Conservation (phyloP, 2,113 vertebrate species). For the Gadus macrocephalus region DNA sequence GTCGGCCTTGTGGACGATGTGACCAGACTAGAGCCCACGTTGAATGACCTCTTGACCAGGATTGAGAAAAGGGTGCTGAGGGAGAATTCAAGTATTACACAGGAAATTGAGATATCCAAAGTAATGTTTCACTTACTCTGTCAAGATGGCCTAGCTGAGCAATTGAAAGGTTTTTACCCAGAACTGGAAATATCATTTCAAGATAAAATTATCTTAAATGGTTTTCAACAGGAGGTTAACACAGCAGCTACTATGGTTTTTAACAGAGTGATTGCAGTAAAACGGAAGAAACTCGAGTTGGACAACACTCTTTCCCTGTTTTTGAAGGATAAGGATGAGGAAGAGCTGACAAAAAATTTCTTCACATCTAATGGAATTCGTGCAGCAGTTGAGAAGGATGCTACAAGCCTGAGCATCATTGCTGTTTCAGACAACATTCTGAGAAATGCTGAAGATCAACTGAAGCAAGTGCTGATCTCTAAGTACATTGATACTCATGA, state of each 20-base stretch:
- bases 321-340: constrained; percentile 58
- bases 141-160: constrained; percentile 51
- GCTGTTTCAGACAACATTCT: constrained; percentile 58
- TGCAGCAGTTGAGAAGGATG: constrained; percentile 65
- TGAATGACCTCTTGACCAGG: constrained; percentile 48
- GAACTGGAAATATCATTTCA: constrained; percentile 65
- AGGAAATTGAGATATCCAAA: constrained; percentile 50
- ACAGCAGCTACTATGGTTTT: constrained; percentile 65
- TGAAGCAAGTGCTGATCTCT: constrained; percentile 58
- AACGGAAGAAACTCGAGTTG: constrained; percentile 44
- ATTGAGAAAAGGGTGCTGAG: constrained; percentile 58
- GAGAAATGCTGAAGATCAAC: constrained; percentile 67
- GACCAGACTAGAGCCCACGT: constrained; percentile 32
- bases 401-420: constrained; percentile 54
- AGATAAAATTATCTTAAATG: constrained; percentile 64
- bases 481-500: constrained; percentile 65
- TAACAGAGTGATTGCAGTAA: constrained; percentile 54
- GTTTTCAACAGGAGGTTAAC: constrained; percentile 70
- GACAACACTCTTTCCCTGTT: constrained; percentile 63
- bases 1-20: constrained; percentile 71
- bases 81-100: constrained; percentile 55
- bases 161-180: constrained; percentile 51
- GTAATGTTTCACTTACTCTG: constrained; percentile 66
- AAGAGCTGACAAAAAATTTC: constrained; percentile 62
- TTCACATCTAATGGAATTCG: constrained; percentile 69